Evolutionary conservation across 2,113 vertebrate genomes (phyloP).

Genomic region (Plecturocebus donacophilus): DNA sequence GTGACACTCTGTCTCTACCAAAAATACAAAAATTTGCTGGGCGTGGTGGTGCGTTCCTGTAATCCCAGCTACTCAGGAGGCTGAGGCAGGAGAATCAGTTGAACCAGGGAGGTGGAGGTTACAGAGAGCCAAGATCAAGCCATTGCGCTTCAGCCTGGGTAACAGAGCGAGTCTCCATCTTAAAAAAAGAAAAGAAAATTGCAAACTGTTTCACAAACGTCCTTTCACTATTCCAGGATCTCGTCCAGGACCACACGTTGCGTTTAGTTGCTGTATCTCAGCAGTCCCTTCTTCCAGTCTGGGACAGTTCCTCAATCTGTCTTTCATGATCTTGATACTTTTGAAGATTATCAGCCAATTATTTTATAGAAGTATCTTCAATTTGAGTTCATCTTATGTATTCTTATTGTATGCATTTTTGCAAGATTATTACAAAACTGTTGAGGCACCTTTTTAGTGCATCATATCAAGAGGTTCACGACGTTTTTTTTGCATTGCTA

Average conservation of each 20-base stretch:
- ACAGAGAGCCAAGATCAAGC: too few relatives aligned
- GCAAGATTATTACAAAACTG: background rate
- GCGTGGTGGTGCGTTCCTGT: too few relatives aligned
- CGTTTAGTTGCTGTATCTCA: background rate
- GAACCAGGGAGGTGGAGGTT: too few relatives aligned
- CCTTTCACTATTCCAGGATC: background rate
- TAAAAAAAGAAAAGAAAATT: background rate
- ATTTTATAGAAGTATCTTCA: background rate
- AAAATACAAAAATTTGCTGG: too few relatives aligned
- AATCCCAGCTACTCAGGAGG: too few relatives aligned
- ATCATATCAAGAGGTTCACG: background rate
- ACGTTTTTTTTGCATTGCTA: background rate
- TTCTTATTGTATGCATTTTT: background rate
- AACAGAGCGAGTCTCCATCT: too few relatives aligned
- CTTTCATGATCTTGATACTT: background rate
- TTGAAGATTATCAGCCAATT: background rate
- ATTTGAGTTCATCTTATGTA: background rate
- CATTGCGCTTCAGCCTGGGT: too few relatives aligned
- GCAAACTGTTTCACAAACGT: background rate
- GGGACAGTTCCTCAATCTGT: background rate
- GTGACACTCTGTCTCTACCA: too few relatives aligned
- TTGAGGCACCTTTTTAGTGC: background rate
- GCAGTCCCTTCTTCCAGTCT: background rate
- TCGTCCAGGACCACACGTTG: background rate
- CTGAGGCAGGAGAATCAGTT: too few relatives aligned